Percentiles rank a stretch among this genome's conserved stretches.
These are phyloP conservation scores for Psittacula echo DNA, from an alignment of 2,797 vertebrate species.

Conservation along the genomic window DNA sequence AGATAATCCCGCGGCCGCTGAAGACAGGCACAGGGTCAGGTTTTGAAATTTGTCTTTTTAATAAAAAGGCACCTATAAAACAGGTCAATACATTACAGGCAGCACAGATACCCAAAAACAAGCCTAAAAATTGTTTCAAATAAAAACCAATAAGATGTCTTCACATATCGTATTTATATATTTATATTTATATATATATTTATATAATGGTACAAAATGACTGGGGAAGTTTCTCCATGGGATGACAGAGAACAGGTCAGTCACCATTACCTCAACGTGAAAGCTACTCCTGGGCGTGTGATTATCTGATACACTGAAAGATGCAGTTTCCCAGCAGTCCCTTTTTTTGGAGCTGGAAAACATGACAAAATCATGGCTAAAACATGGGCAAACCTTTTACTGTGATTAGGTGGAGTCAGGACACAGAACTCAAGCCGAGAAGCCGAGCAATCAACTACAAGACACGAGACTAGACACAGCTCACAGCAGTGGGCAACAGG, in stretches of 20 bases:
- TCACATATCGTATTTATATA: constrained; percentile 87
- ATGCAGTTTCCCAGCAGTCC: neutral
- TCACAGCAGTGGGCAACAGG: neutral
- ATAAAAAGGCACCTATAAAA: constrained; percentile 88
- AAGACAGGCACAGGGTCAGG: constrained; percentile 38
- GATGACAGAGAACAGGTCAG: constrained; percentile 66
- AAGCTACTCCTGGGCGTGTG: constrained; percentile 54
- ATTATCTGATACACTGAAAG: constrained; percentile 9
- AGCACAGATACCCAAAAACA: constrained; percentile 85
- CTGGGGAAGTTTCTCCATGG: constrained; percentile 72
- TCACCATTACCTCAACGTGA: constrained; percentile 46
- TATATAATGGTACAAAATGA: constrained; percentile 86
- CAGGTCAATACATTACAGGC: constrained; percentile 86
- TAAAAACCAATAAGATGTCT: constrained; percentile 84
- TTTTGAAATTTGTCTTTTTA: constrained; percentile 81
- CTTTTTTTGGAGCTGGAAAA: constrained; percentile 25
- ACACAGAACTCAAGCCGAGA: constrained; percentile 51
- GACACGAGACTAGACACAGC: constrained; percentile 63
- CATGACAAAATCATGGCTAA: constrained; percentile 11
- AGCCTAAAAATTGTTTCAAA: constrained; percentile 86
- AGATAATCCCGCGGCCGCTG: neutral
- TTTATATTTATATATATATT: constrained; percentile 84
- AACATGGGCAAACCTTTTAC: constrained; percentile 29
- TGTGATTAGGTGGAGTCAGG: constrained; percentile 34
- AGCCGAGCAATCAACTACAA: constrained; percentile 56